phyloP scores from a whole-genome alignment of 2,797 vertebrate genomes.

The Gobio occitaniae region DNA sequence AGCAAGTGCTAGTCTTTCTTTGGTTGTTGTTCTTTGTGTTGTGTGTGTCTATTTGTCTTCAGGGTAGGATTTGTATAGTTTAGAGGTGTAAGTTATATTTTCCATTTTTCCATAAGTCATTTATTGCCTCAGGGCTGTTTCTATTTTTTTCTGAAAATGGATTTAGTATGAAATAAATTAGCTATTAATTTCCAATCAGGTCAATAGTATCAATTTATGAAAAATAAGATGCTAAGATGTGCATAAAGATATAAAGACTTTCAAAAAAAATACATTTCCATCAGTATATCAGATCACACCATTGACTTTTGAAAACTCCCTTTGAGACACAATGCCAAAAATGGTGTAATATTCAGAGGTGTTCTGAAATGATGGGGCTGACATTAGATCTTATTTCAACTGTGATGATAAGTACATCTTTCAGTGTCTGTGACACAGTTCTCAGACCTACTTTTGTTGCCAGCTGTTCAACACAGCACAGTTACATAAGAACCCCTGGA shows the following conservation, averaged over 20 bases:
- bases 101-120: not conserved
- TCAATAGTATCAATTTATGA: not conserved
- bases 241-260: not conserved
- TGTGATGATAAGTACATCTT: not conserved
- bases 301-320: not conserved
- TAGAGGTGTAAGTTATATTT: not conserved
- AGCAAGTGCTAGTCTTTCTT: not conserved
- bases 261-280: not conserved
- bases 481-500: slow-evolving; percentile 21
- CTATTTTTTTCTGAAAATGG: not conserved
- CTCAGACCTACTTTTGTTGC: not conserved
- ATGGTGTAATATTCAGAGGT: not conserved
- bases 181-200: not conserved
- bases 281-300: not conserved
- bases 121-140: not conserved
- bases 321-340: slow-evolving; percentile 5
- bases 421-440: slow-evolving; percentile 8
- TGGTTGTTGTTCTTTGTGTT: not conserved
- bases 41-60: not conserved
- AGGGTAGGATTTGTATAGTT: not conserved
- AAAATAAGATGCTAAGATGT: not conserved
- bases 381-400: not conserved
- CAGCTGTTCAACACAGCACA: slow-evolving; percentile 22
- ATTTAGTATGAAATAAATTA: not conserved
- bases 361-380: not conserved